Evolutionary conservation across 2,888 invertebrate species (phyloP).

Genomic region (Hemithea aestivaria): DNA sequence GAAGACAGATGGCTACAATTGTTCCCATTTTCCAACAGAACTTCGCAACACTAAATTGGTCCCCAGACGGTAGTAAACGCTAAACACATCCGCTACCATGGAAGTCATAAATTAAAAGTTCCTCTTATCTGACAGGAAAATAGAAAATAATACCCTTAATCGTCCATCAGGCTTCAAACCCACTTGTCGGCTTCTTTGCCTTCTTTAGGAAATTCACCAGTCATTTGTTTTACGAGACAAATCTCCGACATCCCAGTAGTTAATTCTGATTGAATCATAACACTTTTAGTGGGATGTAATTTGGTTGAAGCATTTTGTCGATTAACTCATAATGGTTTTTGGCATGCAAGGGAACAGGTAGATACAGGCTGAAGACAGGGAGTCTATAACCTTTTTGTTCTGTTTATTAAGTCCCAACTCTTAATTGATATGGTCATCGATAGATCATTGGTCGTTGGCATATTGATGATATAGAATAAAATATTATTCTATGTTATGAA

Average conservation of each 20-base stretch:
- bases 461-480: too few species aligned
- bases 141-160: constrained; percentile 2
- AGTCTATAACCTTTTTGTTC: too few species aligned
- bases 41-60: constrained; percentile 12
- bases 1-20: constrained; percentile 5
- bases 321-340: constrained; percentile 29
- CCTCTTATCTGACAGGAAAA: constrained; percentile 8
- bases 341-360: constrained; percentile 35
- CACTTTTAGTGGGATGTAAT: constrained; percentile 23
- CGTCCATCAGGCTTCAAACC: constrained; percentile 2
- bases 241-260: constrained; percentile 24
- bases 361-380: too few species aligned
- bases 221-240: constrained; percentile 17
- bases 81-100: constrained; percentile 11
- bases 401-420: too few species aligned
- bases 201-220: constrained; percentile 2
- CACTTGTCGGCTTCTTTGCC: background rate
- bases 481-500: too few species aligned
- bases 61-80: constrained; percentile 12
- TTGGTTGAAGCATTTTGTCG: constrained; percentile 31
- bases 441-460: too few species aligned
- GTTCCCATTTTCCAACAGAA: constrained; percentile 2
- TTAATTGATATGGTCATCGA: too few species aligned
- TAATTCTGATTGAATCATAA: constrained; percentile 24
- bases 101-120: constrained; percentile 14